phyloP scores from a whole-genome alignment of 2,888 invertebrate genomes.

The Volucella inflata region DNA sequence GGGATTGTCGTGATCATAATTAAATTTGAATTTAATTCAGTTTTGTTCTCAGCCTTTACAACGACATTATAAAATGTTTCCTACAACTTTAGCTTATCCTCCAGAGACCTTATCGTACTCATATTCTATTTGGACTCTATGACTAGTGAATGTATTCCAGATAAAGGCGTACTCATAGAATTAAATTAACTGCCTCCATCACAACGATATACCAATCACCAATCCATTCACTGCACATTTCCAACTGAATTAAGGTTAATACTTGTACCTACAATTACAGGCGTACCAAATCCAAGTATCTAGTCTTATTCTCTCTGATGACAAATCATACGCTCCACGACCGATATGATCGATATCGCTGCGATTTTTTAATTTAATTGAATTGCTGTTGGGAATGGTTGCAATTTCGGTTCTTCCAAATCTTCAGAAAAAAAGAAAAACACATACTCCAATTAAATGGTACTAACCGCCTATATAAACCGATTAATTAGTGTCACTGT shows the following conservation, averaged over 20 bases:
- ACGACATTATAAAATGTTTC: background rate
- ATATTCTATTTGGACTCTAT: slow-evolving; percentile 25
- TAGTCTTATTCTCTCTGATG: slow-evolving; percentile 39
- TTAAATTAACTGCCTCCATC: slow-evolving; percentile 48
- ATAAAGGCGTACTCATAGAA: slow-evolving; percentile 39
- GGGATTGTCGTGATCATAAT: no score
- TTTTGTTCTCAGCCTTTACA: no score
- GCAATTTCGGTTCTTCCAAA: slow-evolving; percentile 6
- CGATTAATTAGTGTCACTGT: slow-evolving; percentile 18
- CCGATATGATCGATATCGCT: slow-evolving; percentile 64
- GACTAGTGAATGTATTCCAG: slow-evolving; percentile 30
- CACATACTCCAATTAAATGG: slow-evolving; percentile 18
- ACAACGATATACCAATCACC: slow-evolving; percentile 40
- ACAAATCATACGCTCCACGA: slow-evolving; percentile 63
- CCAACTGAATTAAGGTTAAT: slow-evolving; percentile 59
- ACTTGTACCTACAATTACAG: slow-evolving; percentile 23
- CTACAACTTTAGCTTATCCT: slow-evolving; percentile 22
- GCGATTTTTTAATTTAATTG: slow-evolving; percentile 66
- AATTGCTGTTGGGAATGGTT: slow-evolving; percentile 55
- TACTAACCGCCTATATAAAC: slow-evolving; percentile 39
- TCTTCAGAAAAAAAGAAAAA: background rate
- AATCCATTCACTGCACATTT: slow-evolving; percentile 63
- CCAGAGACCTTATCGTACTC: slow-evolving; percentile 24
- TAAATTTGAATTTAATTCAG: no score
- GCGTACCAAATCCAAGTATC: slow-evolving; percentile 15